Base-by-base conservation (phyloP, 2,888 invertebrate species). In the Orchesella flavescens region DNA sequence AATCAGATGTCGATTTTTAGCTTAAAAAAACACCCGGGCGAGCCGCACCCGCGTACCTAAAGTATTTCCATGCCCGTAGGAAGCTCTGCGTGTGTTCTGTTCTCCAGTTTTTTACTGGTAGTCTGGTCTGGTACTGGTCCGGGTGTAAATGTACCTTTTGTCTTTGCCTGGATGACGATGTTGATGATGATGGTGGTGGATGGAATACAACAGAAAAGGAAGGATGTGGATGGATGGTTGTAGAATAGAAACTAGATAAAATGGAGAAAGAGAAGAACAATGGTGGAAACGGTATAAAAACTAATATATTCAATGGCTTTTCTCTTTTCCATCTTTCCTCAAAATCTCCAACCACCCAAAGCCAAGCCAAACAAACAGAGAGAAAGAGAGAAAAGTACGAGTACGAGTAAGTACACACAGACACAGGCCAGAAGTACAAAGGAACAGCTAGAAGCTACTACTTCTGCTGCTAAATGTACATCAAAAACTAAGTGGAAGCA, bases 301-400 rank as follows among this genome's bases (percentile, higher is more conserved):
- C 21, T 68, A 49, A 66, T 66, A 23, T 46, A 74, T 63, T 63
- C 53, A 65, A 63, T 65, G 63, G 49, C 65, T 65, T 65, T 65
- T 72, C 44, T 43, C 43, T 72, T 59, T 74, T 65, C 65, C 63
- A 74, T 74, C 49, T 65, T 49, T 3, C 15, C 49, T 49, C 15
- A n/a, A 49, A 49, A 49, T 34, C 34, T 34, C n/a, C n/a, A n/a
- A 46, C 49, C 66, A 43, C 34, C 19, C 23, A 15, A 43, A 43
- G 34, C 23, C 24, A 43, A 43, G 34, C 10, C 24, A 66, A 66
- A 46, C 21, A 66, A 68, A 13, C 15, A 49, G 49, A 49, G 17
- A 15, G 17, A 59, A 19, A 19, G 23, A 59, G 65, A 44, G 10
- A 21, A 34, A 43, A 66, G 46, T 46, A 10, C 13, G 49, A 12